Percentiles rank a stretch among this genome's conserved stretches.
Conservation (phyloP, 2,113 vertebrate genomes). For the Uria aalge region DNA sequence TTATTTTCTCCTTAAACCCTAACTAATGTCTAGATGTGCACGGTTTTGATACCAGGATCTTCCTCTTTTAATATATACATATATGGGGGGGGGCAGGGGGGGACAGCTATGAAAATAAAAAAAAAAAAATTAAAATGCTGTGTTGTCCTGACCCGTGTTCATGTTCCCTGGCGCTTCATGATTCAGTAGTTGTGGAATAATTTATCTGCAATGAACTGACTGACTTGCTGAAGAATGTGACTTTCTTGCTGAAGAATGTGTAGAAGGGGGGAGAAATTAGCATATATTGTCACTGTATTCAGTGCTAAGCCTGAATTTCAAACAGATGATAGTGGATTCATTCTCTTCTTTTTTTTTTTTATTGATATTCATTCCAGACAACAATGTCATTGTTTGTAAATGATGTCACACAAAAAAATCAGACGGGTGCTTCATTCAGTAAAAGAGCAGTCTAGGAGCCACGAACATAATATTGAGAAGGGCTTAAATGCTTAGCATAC, state of each 20-base stretch:
- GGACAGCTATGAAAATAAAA: neutral
- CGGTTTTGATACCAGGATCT: neutral
- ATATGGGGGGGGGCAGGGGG: fast-evolving
- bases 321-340: neutral
- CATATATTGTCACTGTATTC: slow-evolving; percentile 7
- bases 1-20: neutral
- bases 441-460: neutral
- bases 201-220: slow-evolving; percentile 24
- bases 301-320: slow-evolving; percentile 1
- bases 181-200: slow-evolving; percentile 37
- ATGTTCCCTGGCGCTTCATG: neutral
- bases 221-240: slow-evolving; percentile 46
- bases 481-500: neutral
- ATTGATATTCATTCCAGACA: neutral
- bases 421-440: neutral
- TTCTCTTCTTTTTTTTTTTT: neutral
- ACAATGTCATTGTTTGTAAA: slow-evolving; percentile 20
- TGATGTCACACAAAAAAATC: slow-evolving; percentile 17
- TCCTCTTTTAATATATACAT: neutral
- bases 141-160: neutral
- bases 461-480: neutral
- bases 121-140: neutral
- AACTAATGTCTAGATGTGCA: neutral
- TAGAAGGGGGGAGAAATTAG: neutral
- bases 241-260: slow-evolving; percentile 51